These are phyloP conservation scores for Erythrocebus patas DNA, from an alignment of 2,113 vertebrate genomes.

Conservation along the genomic window DNA sequence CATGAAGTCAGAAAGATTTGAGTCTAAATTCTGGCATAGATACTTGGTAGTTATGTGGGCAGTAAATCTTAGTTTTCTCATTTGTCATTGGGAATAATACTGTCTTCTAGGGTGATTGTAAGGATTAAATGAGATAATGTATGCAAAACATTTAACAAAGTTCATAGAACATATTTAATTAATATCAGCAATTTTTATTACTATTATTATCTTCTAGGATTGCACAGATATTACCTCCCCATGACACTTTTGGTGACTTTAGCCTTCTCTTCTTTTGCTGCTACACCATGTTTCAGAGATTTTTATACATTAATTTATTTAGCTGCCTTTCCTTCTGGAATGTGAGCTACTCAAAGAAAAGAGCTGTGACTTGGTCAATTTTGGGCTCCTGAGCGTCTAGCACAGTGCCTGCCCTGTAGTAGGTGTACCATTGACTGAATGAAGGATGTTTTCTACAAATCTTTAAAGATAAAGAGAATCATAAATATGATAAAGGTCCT, in stretches of 20 bases:
- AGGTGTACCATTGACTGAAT: not conserved
- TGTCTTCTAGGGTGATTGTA: not conserved
- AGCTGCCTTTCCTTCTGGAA: not conserved
- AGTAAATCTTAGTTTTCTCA: not conserved
- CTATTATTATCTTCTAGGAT: not conserved
- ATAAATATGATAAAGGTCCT: not conserved
- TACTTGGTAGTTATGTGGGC: not conserved
- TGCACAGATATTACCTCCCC: not conserved
- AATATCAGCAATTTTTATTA: not conserved
- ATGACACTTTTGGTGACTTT: not conserved
- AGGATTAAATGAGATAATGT: not conserved
- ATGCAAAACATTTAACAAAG: not conserved
- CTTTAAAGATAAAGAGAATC: not conserved
- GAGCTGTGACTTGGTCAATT: not conserved
- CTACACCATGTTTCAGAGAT: not conserved
- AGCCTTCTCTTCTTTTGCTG: not conserved
- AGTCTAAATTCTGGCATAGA: not conserved
- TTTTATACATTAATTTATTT: not conserved
- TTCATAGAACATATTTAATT: not conserved
- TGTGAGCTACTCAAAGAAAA: not conserved
- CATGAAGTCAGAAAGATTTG: not conserved
- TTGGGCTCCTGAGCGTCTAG: not conserved
- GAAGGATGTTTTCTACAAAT: not conserved
- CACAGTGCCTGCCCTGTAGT: not conserved
- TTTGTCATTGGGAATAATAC: not conserved